Evolutionary conservation across 2,888 invertebrate genomes (phyloP).

Genomic region (Chrysotoxum bicinctum): DNA sequence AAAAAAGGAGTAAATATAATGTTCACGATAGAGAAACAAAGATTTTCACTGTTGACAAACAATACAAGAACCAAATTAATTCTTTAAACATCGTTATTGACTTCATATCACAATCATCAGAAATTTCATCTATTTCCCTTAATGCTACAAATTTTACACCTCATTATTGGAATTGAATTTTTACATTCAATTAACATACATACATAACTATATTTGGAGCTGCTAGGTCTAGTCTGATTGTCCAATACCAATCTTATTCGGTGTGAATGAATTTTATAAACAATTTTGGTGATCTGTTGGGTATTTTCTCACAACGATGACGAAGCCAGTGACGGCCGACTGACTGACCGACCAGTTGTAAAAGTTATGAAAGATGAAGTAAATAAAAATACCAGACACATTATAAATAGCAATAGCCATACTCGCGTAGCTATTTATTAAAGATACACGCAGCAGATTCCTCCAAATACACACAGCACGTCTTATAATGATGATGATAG

Average conservation of each 20-base stretch:
- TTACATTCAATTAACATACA: slow-evolving; percentile 28
- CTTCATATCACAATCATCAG: neutral
- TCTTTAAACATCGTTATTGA: slow-evolving; percentile 19
- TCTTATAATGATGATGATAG: neutral
- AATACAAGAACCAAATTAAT: slow-evolving; percentile 50
- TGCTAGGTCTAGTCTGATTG: neutral
- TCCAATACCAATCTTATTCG: slow-evolving; percentile 12
- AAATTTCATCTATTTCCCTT: neutral
- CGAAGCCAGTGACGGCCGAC: neutral
- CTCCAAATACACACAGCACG: neutral
- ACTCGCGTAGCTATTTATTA: slow-evolving; percentile 46
- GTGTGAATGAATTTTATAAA: slow-evolving; percentile 57
- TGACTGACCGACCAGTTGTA: neutral
- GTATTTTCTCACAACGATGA: slow-evolving; percentile 51
- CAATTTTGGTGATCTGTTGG: slow-evolving; percentile 43
- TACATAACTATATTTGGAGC: neutral
- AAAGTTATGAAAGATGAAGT: slow-evolving; percentile 56
- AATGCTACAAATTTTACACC: slow-evolving; percentile 25
- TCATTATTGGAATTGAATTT: neutral
- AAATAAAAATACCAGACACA: slow-evolving; percentile 30
- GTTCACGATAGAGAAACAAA: slow-evolving; percentile 21
- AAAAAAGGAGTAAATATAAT: slow-evolving; percentile 37
- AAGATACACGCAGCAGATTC: slow-evolving; percentile 21
- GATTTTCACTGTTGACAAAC: slow-evolving; percentile 30
- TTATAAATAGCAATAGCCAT: slow-evolving; percentile 51